Base-by-base conservation (phyloP, 2,888 invertebrate species). In the Alsophila aescularia region DNA sequence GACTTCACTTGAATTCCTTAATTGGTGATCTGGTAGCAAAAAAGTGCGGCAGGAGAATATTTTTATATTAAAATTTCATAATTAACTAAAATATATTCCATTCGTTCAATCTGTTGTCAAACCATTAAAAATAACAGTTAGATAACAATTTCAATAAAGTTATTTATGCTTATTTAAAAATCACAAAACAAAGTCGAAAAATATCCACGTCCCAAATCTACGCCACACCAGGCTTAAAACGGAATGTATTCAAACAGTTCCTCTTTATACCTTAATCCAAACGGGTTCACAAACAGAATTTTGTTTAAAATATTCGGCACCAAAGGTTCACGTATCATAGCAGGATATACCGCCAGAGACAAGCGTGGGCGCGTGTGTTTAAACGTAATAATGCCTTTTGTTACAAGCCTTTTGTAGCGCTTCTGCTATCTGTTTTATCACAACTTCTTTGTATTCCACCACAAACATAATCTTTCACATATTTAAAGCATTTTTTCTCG, bases 401-500 rank as follows among this genome's bases (percentile, higher is more conserved):
- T 89, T 81, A 77, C 72, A 75, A 65, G 24, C 70, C 83, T 81
- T 81, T 90, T 89, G 86, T 87, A 76, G 67, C 69, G 68, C 74
- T 56, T 75, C 73, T 74, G 71, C 74, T 88, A 88, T 89, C 85
- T 83, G 82, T 84, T 88, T 83, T 88, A 90, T 90, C 87, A 77
- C 74, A 75, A 69, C 67, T 76, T 81, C 79, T 80, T 86, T 87
- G 81, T 86, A 62, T 67, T 72, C 65, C 67, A 70, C 65, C 54
- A 58, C 51, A 54, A 50, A 59, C 35, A 52, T 36, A 52, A 56
- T 49, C 45, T 37, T 49, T 58, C 47, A 48, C 31, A 34, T 15
- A 32, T 44, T 48, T 32, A 29, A 47, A 34, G 35, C 12, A 24
- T 39, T 44, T 54, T 62, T 58, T 57, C 44, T 32, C 42, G 16